phyloP scores from a whole-genome alignment of 2,113 vertebrate genomes.

The Tiliqua scincoides region DNA sequence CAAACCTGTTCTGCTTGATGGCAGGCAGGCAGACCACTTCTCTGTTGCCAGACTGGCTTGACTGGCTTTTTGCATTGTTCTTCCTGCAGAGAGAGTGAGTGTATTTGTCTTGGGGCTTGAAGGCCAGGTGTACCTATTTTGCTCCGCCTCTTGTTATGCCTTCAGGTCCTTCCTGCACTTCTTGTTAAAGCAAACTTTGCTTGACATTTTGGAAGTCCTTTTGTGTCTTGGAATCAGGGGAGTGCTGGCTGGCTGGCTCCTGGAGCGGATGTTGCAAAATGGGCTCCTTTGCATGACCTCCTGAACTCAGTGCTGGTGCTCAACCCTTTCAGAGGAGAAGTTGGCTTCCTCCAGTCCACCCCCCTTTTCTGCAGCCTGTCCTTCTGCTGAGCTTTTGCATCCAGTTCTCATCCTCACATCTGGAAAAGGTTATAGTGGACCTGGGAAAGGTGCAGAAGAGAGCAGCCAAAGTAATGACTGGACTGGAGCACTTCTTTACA shows the following conservation, averaged over 20 bases:
- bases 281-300: not conserved
- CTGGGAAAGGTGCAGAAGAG: no score
- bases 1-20: conserved; percentile 27
- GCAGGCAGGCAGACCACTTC: conserved; percentile 31
- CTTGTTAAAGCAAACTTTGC: no score
- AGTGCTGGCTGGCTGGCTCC: not conserved
- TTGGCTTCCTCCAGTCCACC: not conserved
- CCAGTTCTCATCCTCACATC: no score
- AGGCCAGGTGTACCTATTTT: conserved; percentile 2
- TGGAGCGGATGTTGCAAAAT: not conserved
- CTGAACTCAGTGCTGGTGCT: no score
- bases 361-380: not conserved
- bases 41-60: conserved; percentile 44
- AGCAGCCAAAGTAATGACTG: no score
- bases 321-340: not conserved
- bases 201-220: no score
- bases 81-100: conserved; percentile 25
- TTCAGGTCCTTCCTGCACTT: not conserved
- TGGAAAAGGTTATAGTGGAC: no score
- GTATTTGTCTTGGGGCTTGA: conserved; percentile 10
- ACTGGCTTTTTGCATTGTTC: conserved; percentile 48
- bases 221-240: no score
- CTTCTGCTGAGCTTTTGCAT: no score
- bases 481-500: no score
- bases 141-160: not conserved